Percentiles rank a stretch among this genome's conserved stretches.
Evolutionary conservation across 2,113 vertebrate genomes (phyloP).

Genomic region (Ophiodon elongatus): DNA sequence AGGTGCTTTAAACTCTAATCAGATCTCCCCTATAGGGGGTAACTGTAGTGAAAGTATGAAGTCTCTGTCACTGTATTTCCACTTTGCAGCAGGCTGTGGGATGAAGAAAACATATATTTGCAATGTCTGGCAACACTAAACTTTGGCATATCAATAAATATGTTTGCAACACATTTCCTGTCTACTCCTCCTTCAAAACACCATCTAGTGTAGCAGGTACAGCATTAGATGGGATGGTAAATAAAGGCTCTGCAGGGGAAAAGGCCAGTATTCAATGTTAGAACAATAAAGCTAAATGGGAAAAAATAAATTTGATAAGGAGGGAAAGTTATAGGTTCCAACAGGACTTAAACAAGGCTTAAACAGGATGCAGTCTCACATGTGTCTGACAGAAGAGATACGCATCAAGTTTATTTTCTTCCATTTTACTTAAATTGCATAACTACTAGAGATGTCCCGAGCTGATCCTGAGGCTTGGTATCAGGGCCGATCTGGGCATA

Average conservation of each 20-base stretch:
- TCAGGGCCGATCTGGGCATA: background rate
- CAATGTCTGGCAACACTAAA: background rate
- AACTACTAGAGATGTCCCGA: background rate
- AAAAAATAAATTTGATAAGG: background rate
- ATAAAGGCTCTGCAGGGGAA: background rate
- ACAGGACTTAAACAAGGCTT: background rate
- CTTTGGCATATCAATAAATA: background rate
- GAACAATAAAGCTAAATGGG: background rate
- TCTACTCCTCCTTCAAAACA: background rate
- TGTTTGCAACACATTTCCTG: background rate
- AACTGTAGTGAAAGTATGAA: conserved; percentile 19
- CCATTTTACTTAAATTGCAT: background rate
- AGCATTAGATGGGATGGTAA: background rate
- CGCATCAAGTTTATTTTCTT: background rate
- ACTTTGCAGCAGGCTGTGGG: background rate
- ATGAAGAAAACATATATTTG: background rate
- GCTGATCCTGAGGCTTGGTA: background rate
- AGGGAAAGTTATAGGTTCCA: background rate
- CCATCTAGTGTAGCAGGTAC: background rate
- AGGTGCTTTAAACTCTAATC: conserved; percentile 37
- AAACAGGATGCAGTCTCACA: background rate
- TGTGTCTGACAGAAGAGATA: background rate
- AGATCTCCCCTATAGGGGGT: conserved; percentile 31
- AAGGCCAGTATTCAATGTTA: background rate
- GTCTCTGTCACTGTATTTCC: conserved; percentile 5